Evolutionary conservation across 92 coral and sea anemone genomes (phyloP).

Genomic region (Zoanthus solanderi): DNA sequence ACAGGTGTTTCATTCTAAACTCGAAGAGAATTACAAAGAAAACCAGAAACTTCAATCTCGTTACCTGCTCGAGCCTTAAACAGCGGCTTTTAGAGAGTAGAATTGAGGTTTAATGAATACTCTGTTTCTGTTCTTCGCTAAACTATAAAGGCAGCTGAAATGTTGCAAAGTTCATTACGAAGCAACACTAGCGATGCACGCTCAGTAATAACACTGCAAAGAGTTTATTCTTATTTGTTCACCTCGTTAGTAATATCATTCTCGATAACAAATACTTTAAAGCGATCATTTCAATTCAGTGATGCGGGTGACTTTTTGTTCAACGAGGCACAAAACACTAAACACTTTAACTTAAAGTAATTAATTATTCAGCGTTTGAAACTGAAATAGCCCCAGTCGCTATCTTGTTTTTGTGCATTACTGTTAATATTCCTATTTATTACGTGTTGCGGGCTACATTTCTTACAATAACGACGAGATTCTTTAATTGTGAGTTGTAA

Average conservation of each 20-base stretch:
- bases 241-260: slow-evolving; percentile 32
- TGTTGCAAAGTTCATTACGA: neutral
- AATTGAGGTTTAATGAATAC: neutral
- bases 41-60: slow-evolving; percentile 14
- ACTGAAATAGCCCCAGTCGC: neutral
- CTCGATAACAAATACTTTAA: slow-evolving; percentile 7
- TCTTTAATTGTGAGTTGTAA: neutral
- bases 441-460: neutral
- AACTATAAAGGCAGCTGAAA: too few relatives aligned
- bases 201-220: neutral
- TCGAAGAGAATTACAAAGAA: neutral
- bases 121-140: neutral
- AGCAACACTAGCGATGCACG: neutral
- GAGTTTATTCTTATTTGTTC: neutral
- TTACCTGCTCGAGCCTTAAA: slow-evolving; percentile 11
- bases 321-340: slow-evolving; percentile 33
- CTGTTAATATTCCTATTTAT: neutral
- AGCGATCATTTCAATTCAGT: slow-evolving; percentile 12
- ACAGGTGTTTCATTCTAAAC: slow-evolving; percentile 31
- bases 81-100: neutral
- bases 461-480: neutral
- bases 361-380: slow-evolving; percentile 26
- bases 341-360: slow-evolving; percentile 16
- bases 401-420: neutral
- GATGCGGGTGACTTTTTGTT: slow-evolving; percentile 42